phyloP scores from a whole-genome alignment of 2,113 vertebrate genomes.

The Cryptotis parvus region DNA sequence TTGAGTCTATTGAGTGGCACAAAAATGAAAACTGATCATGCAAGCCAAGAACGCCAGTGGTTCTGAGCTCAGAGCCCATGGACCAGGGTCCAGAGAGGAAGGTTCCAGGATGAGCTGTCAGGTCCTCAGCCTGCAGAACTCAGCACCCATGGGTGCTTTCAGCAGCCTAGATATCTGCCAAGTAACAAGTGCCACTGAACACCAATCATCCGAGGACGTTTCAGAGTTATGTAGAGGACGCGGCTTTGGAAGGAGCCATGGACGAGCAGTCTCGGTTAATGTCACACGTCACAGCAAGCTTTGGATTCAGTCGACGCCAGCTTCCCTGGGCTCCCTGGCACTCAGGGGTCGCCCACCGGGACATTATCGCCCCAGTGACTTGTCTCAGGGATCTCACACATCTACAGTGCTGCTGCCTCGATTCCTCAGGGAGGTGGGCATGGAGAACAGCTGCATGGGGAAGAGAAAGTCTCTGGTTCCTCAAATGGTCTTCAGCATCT shows the following conservation, averaged over 20 bases:
- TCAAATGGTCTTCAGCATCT: too few relatives aligned
- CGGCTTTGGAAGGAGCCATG: neutral
- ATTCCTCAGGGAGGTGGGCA: too few relatives aligned
- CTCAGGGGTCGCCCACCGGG: neutral
- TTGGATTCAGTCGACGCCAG: neutral
- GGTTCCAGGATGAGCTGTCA: constrained; percentile 14
- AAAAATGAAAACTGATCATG: constrained; percentile 16
- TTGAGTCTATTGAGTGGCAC: neutral
- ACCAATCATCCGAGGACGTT: constrained; percentile 45
- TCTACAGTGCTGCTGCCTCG: too few relatives aligned
- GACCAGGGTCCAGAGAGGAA: neutral
- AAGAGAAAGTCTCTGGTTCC: too few relatives aligned
- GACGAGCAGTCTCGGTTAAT: neutral
- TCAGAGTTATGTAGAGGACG: constrained; percentile 25
- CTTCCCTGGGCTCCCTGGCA: neutral
- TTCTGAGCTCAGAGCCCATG: too few relatives aligned
- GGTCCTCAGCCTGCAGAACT: constrained; percentile 17
- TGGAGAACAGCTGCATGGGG: too few relatives aligned
- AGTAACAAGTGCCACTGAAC: constrained; percentile 8
- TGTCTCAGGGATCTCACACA: too few relatives aligned
- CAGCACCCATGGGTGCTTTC: neutral
- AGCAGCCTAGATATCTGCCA: constrained; percentile 11
- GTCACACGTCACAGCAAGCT: neutral
- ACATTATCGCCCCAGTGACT: too few relatives aligned
- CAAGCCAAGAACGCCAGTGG: neutral